These are phyloP conservation scores for Alviniconcha strummeri DNA, from an alignment of 2,888 invertebrate genomes.

Conservation along the genomic window DNA sequence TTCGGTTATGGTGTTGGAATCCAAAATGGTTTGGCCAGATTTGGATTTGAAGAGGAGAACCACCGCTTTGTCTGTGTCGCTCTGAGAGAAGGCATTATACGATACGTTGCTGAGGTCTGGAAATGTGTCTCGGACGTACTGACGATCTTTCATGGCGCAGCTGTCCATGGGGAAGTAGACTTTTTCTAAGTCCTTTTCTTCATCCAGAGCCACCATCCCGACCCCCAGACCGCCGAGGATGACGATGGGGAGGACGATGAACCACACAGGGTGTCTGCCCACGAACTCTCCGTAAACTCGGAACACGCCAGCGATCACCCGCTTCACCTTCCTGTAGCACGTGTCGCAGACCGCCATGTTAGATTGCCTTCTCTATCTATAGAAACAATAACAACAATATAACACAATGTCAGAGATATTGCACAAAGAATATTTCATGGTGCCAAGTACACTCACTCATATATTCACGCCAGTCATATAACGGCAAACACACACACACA, in stretches of 20 bases:
- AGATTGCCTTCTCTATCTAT: no score
- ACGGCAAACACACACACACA: not conserved
- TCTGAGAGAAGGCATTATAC: slow-evolving; percentile 36
- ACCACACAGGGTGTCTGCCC: slow-evolving; percentile 22
- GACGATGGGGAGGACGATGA: slow-evolving; percentile 26
- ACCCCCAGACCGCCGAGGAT: slow-evolving; percentile 22
- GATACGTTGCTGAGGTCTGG: slow-evolving; percentile 27
- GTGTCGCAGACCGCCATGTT: no score
- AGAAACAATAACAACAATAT: slow-evolving; percentile 84
- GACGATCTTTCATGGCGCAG: no score
- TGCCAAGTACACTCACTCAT: slow-evolving; percentile 77
- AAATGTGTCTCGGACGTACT: no score
- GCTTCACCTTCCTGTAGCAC: not conserved
- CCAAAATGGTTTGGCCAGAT: slow-evolving; percentile 6
- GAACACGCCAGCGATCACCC: no score
- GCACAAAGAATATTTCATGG: slow-evolving; percentile 91
- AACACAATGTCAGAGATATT: slow-evolving; percentile 85
- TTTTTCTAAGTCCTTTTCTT: no score
- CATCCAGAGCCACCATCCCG: slow-evolving; percentile 14
- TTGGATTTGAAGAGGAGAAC: slow-evolving; percentile 19
- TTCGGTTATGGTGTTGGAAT: not conserved
- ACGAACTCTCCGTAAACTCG: slow-evolving; percentile 2
- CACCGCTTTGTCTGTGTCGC: slow-evolving; percentile 4
- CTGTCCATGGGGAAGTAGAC: no score
- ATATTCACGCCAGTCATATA: no score